Percentiles rank a stretch among this genome's conserved stretches.
Evolutionary conservation across 2,888 invertebrate species (phyloP).

Genomic region (Oeneis ivallda): DNA sequence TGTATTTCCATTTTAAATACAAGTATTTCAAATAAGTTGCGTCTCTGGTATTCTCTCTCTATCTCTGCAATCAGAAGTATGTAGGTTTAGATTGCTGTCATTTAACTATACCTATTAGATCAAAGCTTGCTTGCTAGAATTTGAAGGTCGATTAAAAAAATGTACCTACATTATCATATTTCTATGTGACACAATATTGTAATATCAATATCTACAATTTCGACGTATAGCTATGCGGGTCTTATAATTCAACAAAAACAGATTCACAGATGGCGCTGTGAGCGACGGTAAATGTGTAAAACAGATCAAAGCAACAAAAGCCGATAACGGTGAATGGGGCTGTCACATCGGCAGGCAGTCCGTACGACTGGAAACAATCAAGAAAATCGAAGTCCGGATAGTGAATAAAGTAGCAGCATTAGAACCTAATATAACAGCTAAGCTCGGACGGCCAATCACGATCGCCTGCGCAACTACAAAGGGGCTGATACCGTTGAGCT

Average conservation of each 20-base stretch:
- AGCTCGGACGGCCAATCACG: constrained; percentile 59
- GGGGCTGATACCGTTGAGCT: constrained; percentile 60
- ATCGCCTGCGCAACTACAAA: constrained; percentile 67
- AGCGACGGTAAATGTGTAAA: constrained; percentile 66
- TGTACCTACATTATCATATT: too few relatives aligned
- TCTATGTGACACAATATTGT: too few relatives aligned
- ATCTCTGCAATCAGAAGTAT: too few relatives aligned
- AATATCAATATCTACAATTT: too few relatives aligned
- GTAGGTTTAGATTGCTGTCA: too few relatives aligned
- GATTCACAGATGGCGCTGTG: constrained; percentile 62
- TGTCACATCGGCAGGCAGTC: constrained; percentile 70
- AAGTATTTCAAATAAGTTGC: too few relatives aligned
- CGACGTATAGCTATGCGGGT: too few relatives aligned
- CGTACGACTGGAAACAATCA: constrained; percentile 58
- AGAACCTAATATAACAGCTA: constrained; percentile 52
- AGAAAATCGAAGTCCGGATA: constrained; percentile 59
- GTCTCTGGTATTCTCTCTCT: too few relatives aligned
- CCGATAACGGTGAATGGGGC: constrained; percentile 70
- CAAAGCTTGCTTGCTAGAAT: too few relatives aligned
- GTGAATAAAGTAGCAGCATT: constrained; percentile 65
- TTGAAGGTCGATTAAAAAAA: too few relatives aligned
- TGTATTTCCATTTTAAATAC: too few relatives aligned
- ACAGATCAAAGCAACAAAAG: constrained; percentile 51
- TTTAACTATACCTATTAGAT: too few relatives aligned
- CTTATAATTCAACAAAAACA: constrained; percentile 36